Percentiles rank a stretch among this genome's conserved stretches.
These are phyloP conservation scores for Agrypnia vestita DNA, from an alignment of 1,140 invertebrate species.

Conservation along the genomic window DNA sequence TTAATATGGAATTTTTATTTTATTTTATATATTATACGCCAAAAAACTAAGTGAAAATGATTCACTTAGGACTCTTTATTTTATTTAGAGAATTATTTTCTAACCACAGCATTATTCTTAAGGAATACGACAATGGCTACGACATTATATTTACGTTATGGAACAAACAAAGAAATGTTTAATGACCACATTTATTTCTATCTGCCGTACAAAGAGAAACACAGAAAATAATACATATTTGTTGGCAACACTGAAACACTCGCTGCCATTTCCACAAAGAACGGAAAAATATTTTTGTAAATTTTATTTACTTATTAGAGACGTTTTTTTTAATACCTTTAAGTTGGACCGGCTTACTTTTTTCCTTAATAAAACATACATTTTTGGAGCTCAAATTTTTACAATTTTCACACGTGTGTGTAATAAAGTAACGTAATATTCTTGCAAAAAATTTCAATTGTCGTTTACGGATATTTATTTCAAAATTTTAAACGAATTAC, in stretches of 20 bases:
- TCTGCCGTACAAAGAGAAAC: conserved; percentile 2
- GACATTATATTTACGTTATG: conserved; percentile 11
- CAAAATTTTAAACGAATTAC: too few relatives aligned
- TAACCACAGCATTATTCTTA: not conserved
- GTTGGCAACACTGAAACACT: not conserved
- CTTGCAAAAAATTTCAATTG: too few relatives aligned
- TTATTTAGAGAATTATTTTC: not conserved
- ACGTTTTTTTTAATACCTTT: too few relatives aligned
- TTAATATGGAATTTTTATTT: not conserved
- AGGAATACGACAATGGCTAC: not conserved
- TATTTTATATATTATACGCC: not conserved
- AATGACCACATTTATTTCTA: conserved; percentile 31
- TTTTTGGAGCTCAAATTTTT: too few relatives aligned
- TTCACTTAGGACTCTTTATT: not conserved
- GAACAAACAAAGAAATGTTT: conserved; percentile 3
- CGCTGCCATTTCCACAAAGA: too few relatives aligned
- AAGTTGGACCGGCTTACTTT: too few relatives aligned
- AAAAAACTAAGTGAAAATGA: not conserved
- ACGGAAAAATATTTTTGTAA: too few relatives aligned
- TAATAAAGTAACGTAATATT: too few relatives aligned
- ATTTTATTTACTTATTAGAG: too few relatives aligned
- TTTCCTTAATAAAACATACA: too few relatives aligned
- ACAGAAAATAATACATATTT: conserved; percentile 23
- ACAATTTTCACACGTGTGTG: too few relatives aligned
- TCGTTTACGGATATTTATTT: too few relatives aligned